Base-by-base conservation (phyloP, 1,140 invertebrate species). In the Druon quercuslanigerum region DNA sequence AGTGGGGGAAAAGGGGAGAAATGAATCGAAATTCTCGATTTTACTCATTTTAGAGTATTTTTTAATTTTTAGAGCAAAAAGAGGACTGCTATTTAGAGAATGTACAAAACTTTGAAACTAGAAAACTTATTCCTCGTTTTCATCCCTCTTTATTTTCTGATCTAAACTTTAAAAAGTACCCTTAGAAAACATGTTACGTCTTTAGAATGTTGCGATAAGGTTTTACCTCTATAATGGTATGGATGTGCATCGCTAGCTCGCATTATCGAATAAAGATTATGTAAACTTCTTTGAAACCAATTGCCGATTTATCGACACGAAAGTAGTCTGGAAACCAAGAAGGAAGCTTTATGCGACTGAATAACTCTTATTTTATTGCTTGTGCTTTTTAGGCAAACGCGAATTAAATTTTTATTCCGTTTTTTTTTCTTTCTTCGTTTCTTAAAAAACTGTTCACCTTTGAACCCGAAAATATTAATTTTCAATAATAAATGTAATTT, bases 211-310 rank as follows among this genome's bases (percentile, higher is more conserved):
- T 40, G 57, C 33, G 57, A 66, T 66, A 66, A 66, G 57, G 57
- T 66, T 16, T 8, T 40, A 16, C 16, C 57, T 40, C 57, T 40
- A 40, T 66, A 40, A 66, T 66, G 57, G 33, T 66, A 60, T 66
- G 57, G 13, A 66, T 66, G 57, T 66, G 57, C 25, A 40, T 66
- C 25, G 12, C 33, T 66, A 33, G 78, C 50, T 77, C 78, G 82
- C 85, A 86, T 86, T 86, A 86, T 86, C 84, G 84, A 85, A 83
- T 84, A 83, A 56, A 78, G 80, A 79, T 85, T 86, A 86, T 85
- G 84, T 79, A 84, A 79, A 66, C 57, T 66, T 66, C 57, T 66
- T 66, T 40, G 57, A 66, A 83, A 57, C 74, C 78, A 79, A 79
- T 79, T 74, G 73, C 70, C 72, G 46, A 56, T 77, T 60, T 66